Percentiles rank a stretch among this genome's conserved stretches.
phyloP scores from a whole-genome alignment of 2,888 invertebrate species.

The Aleiodes alternator region DNA sequence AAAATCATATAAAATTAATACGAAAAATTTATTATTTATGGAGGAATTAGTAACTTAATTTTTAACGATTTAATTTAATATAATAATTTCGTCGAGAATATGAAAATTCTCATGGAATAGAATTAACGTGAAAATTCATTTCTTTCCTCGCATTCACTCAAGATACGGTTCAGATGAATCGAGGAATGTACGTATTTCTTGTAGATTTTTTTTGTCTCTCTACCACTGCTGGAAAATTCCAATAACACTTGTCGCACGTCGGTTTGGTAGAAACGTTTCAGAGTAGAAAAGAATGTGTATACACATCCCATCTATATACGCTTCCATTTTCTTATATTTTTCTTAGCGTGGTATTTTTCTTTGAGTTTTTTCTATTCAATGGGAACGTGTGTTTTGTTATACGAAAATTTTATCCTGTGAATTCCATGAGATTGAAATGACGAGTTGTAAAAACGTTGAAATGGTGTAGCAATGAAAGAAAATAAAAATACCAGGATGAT shows the following conservation, averaged over 20 bases:
- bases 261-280: slow-evolving; percentile 30
- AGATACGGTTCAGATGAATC: slow-evolving; percentile 21
- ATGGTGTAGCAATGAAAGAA: neutral
- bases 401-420: slow-evolving; percentile 27
- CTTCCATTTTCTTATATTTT: slow-evolving; percentile 28
- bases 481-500: no score
- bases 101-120: neutral
- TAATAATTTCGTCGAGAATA: no score
- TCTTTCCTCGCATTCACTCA: neutral
- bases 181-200: slow-evolving; percentile 39
- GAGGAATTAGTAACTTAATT: no score
- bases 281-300: slow-evolving; percentile 34
- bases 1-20: no score
- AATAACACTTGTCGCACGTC: slow-evolving; percentile 51
- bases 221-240: slow-evolving; percentile 48
- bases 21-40: no score
- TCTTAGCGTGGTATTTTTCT: slow-evolving; percentile 22
- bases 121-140: neutral
- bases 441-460: neutral
- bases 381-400: slow-evolving; percentile 12
- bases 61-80: no score
- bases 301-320: slow-evolving; percentile 24
- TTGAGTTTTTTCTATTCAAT: slow-evolving; percentile 22
- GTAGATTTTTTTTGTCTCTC: slow-evolving; percentile 21
- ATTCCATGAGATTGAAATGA: slow-evolving; percentile 16